phyloP scores from a whole-genome alignment of 2,888 invertebrate genomes.

The Drosophila bunnanda region DNA sequence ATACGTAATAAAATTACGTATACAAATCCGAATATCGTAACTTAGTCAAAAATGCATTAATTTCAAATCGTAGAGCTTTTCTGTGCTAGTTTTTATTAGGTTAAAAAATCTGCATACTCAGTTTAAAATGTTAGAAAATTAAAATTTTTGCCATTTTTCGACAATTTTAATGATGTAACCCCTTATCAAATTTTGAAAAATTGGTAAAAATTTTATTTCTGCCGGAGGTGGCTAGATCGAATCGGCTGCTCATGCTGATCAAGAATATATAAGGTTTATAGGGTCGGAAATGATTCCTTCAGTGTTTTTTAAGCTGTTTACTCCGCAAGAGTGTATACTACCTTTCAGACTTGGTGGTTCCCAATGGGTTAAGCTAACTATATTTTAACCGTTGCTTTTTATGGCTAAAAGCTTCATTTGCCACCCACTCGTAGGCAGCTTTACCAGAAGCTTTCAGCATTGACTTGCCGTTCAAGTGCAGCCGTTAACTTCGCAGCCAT shows the following conservation, averaged over 20 bases:
- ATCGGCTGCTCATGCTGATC: not conserved
- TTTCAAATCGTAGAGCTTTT: too few relatives aligned
- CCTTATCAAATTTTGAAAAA: too few relatives aligned
- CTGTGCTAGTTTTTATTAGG: too few relatives aligned
- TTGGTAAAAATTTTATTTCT: too few relatives aligned
- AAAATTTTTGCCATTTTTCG: too few relatives aligned
- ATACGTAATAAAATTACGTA: not conserved
- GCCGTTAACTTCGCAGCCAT: slow-evolving; percentile 63
- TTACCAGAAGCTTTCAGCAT: slow-evolving; percentile 26
- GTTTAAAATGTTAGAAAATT: too few relatives aligned
- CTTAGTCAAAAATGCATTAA: too few relatives aligned
- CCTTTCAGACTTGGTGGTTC: not conserved
- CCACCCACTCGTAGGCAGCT: slow-evolving; percentile 42
- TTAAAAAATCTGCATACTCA: too few relatives aligned
- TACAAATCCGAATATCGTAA: too few relatives aligned
- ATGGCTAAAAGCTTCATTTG: slow-evolving; percentile 5
- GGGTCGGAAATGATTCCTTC: not conserved
- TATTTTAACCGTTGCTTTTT: slow-evolving; percentile 6
- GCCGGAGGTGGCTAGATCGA: not conserved
- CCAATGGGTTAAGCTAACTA: slow-evolving; percentile 17
- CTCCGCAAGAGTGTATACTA: not conserved
- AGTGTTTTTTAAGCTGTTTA: not conserved
- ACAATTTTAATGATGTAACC: too few relatives aligned
- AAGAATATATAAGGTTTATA: not conserved
- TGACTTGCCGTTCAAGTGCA: slow-evolving; percentile 60